A percentile compares a stretch with the other conserved stretches of the same genome.
Evolutionary conservation across 2,113 vertebrate genomes (phyloP).

Genomic region (Pteronura brasiliensis): DNA sequence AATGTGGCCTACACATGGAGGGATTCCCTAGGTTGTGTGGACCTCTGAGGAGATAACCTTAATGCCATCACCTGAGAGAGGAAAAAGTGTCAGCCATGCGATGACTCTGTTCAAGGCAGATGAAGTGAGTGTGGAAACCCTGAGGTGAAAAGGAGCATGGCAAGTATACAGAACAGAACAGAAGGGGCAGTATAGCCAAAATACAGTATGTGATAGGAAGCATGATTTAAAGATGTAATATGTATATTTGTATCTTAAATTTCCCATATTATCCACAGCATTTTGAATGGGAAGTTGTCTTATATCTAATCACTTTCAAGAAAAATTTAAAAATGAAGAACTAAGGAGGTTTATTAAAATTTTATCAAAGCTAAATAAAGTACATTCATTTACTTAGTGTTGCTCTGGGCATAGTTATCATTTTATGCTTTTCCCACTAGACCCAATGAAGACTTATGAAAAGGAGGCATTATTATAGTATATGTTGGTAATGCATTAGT

Average conservation of each 20-base stretch:
- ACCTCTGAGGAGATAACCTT: neutral
- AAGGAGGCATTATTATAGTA: neutral
- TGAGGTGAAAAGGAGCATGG: neutral
- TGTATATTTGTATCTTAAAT: neutral
- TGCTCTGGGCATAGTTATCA: neutral
- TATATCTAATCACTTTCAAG: neutral
- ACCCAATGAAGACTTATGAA: neutral
- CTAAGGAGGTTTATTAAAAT: neutral
- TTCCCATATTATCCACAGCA: neutral
- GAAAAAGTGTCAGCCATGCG: neutral
- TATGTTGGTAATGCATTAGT: neutral
- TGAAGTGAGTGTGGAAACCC: neutral
- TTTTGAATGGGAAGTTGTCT: neutral
- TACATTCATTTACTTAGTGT: neutral
- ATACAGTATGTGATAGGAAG: neutral
- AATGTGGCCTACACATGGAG: neutral
- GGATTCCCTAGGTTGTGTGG: neutral
- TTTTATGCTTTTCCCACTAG: neutral
- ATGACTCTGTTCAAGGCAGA: neutral
- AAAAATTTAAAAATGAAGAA: slow-evolving; percentile 33
- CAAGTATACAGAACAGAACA: neutral
- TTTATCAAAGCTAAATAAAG: neutral
- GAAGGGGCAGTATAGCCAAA: neutral
- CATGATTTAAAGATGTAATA: neutral
- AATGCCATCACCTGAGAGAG: neutral